Evolutionary conservation across 1,140 invertebrate species (phyloP).

Genomic region (Euglossa dilemma): DNA sequence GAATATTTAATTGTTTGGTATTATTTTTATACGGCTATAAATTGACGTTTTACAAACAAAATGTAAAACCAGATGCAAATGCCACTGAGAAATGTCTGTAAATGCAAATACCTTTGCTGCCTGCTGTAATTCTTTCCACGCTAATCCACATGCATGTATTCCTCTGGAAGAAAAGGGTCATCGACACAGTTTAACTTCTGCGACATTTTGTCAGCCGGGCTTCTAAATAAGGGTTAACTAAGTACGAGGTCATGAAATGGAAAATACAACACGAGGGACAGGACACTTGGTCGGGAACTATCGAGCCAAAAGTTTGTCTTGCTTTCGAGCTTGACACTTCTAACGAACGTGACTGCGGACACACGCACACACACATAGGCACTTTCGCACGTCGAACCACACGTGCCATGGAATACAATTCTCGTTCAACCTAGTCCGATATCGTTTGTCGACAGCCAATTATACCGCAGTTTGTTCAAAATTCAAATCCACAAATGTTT

Average conservation of each 20-base stretch:
- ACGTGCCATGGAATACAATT: slow-evolving; percentile 6
- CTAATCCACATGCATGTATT: not conserved
- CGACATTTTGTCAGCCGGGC: not conserved
- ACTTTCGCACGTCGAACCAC: not conserved
- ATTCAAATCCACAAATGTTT: not conserved
- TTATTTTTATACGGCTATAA: too few species aligned
- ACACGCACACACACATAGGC: not conserved
- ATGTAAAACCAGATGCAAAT: too few species aligned
- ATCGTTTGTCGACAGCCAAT: not conserved
- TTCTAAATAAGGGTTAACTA: slow-evolving; percentile 10
- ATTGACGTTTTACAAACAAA: too few species aligned
- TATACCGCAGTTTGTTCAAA: slow-evolving; percentile 1
- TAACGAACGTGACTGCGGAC: not conserved
- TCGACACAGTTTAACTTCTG: slow-evolving; percentile 5
- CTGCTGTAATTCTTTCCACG: not conserved
- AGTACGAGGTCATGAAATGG: slow-evolving; percentile 11
- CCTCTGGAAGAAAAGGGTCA: not conserved
- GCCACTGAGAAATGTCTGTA: too few species aligned
- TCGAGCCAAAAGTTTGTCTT: slow-evolving; percentile 31
- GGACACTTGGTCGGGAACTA: slow-evolving; percentile 3
- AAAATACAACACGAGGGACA: slow-evolving; percentile 6
- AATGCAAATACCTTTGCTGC: too few species aligned
- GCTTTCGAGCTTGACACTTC: slow-evolving; percentile 18
- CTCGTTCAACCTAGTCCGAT: not conserved
- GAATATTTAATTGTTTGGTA: too few species aligned